Conservation (phyloP, 2,113 vertebrate genomes). For the Melanostigma gelatinosum region DNA sequence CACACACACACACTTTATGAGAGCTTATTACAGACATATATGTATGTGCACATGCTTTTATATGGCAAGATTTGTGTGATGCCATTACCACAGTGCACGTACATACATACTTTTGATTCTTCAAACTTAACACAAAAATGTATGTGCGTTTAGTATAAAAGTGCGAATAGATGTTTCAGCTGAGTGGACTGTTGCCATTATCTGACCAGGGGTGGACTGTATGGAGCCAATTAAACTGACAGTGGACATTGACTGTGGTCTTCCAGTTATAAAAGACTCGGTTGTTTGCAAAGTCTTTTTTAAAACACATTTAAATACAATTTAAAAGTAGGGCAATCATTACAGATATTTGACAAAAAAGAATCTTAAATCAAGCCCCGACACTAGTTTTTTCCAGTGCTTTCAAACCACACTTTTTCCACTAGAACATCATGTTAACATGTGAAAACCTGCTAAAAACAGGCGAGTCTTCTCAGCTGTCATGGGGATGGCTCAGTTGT, state of each 20-base stretch:
- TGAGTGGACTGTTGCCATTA: not conserved
- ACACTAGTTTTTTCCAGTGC: too few relatives aligned
- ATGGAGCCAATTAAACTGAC: not conserved
- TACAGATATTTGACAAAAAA: too few relatives aligned
- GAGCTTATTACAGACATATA: too few relatives aligned
- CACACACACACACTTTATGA: too few relatives aligned
- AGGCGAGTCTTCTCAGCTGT: too few relatives aligned
- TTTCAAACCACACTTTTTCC: too few relatives aligned
- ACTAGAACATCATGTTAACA: too few relatives aligned
- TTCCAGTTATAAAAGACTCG: not conserved
- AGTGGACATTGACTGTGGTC: not conserved
- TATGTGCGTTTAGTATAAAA: not conserved
- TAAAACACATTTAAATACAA: not conserved
- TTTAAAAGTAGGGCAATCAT: too few relatives aligned
- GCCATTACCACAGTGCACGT: not conserved
- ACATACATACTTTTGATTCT: not conserved
- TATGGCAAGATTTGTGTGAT: not conserved
- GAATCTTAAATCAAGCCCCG: too few relatives aligned
- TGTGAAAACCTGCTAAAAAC: too few relatives aligned
- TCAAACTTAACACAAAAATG: not conserved
- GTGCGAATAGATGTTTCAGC: not conserved
- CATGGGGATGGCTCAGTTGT: too few relatives aligned
- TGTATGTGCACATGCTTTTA: not conserved
- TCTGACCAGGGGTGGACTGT: not conserved
- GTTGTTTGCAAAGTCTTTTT: not conserved